Percentiles rank a stretch among this genome's conserved stretches.
phyloP scores from a whole-genome alignment of 2,113 vertebrate species.

The Propithecus coquereli region DNA sequence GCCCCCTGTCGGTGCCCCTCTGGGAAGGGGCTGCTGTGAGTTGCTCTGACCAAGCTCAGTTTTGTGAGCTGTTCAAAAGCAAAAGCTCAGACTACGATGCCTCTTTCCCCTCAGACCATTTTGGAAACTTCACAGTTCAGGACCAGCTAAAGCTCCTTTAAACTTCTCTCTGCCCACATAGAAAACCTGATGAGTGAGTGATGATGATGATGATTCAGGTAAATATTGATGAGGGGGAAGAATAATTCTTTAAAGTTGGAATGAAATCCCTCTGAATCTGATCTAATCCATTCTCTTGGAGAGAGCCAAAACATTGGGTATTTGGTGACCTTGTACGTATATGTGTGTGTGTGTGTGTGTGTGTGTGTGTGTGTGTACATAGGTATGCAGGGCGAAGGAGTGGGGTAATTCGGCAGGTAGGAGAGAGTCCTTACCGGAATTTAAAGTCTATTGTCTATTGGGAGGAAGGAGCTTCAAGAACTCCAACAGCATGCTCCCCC shows the following conservation, averaged over 20 bases:
- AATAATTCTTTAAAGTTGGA: not conserved
- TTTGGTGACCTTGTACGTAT: not conserved
- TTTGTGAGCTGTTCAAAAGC: not conserved
- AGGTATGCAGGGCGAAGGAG: too few relatives aligned
- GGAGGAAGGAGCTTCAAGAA: not conserved
- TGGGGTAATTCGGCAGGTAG: not conserved
- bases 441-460: not conserved
- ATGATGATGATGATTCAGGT: not conserved
- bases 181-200: not conserved
- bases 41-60: not conserved
- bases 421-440: not conserved
- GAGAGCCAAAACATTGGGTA: not conserved
- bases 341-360: not conserved
- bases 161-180: slow-evolving; percentile 29
- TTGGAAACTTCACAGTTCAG: not conserved
- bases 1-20: not conserved
- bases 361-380: not conserved
- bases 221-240: not conserved
- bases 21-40: not conserved
- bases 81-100: not conserved
- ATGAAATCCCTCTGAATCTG: slow-evolving; percentile 15
- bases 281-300: not conserved
- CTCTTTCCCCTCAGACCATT: not conserved
- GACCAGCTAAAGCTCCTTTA: not conserved
- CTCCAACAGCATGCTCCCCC: not conserved